phyloP scores from a whole-genome alignment of 2,797 vertebrate species.

The Dipus sagitta region DNA sequence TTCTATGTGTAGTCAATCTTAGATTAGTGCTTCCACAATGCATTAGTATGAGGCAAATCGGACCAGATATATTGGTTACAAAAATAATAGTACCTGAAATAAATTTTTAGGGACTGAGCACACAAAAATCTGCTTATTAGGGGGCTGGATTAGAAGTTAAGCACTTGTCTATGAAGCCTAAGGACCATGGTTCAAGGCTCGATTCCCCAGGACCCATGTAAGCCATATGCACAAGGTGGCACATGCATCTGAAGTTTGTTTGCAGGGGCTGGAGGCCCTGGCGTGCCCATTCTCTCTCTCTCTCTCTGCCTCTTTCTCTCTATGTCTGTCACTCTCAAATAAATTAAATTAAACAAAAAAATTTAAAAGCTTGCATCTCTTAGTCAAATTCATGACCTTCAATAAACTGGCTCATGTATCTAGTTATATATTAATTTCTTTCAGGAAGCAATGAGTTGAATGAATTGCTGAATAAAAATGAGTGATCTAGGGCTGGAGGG shows the following conservation, averaged over 20 bases:
- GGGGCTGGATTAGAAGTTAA: too few species aligned
- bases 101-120: not conserved
- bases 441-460: not conserved
- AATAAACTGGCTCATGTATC: not conserved
- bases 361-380: too few species aligned
- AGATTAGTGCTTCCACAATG: not conserved
- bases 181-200: too few species aligned
- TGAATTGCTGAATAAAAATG: not conserved
- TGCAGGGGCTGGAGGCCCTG: too few species aligned
- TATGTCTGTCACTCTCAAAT: too few species aligned
- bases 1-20: not conserved
- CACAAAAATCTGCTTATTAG: not conserved
- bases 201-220: too few species aligned
- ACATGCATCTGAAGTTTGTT: too few species aligned
- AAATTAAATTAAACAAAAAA: too few species aligned
- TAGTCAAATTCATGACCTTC: not conserved
- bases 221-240: too few species aligned
- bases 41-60: not conserved
- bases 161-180: too few species aligned
- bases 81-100: not conserved
- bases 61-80: not conserved
- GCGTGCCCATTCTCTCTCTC: too few species aligned
- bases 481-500: not conserved
- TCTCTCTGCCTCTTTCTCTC: too few species aligned
- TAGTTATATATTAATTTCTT: not conserved